phyloP scores from a whole-genome alignment of 2,113 vertebrate genomes.

The Passerina amoena region DNA sequence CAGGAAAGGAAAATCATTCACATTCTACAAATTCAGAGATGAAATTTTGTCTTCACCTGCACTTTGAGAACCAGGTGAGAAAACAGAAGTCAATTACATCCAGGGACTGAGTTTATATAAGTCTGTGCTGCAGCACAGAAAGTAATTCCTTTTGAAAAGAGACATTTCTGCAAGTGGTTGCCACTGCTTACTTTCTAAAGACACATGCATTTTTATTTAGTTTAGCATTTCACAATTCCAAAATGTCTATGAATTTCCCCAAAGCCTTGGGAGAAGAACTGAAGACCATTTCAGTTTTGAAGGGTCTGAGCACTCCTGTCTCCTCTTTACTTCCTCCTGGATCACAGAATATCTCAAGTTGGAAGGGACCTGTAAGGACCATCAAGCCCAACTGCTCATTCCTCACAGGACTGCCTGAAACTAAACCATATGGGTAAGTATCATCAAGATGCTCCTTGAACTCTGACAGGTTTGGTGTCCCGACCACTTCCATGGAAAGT shows the following conservation, averaged over 20 bases:
- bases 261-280: neutral
- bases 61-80: neutral
- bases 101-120: neutral
- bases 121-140: neutral
- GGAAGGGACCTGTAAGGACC: neutral
- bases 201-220: neutral
- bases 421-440: neutral
- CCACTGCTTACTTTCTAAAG: neutral
- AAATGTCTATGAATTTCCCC: neutral
- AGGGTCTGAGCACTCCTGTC: neutral
- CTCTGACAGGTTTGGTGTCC: neutral
- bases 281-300: neutral
- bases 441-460: neutral
- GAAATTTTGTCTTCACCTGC: neutral
- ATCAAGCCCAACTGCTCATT: neutral
- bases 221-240: neutral
- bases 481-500: neutral
- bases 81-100: accelerated
- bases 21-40: neutral
- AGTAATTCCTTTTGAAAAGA: neutral
- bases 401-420: neutral
- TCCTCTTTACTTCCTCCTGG: neutral
- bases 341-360: neutral
- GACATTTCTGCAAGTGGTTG: neutral
- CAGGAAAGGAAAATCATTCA: neutral